Evolutionary conservation across 2,888 invertebrate genomes (phyloP).

Genomic region (Euzophera pinguis): DNA sequence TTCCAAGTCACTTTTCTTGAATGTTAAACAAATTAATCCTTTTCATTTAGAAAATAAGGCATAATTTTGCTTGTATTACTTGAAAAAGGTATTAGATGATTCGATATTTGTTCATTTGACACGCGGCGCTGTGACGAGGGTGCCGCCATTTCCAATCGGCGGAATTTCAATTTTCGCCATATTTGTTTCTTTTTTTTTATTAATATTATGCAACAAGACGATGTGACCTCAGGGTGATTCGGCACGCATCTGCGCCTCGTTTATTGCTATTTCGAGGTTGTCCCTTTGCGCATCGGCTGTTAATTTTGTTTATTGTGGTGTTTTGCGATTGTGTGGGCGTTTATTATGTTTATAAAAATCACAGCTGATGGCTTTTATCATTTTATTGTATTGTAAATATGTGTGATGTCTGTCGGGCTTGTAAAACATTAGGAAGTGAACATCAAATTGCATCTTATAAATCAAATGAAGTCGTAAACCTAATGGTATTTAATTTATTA

Average conservation of each 20-base stretch:
- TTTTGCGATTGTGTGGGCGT: slow-evolving; percentile 13
- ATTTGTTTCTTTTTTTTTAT: slow-evolving; percentile 52
- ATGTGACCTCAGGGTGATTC: slow-evolving; percentile 47
- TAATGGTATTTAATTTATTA: not conserved
- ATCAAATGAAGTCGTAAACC: not conserved
- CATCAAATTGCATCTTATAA: not conserved
- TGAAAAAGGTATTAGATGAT: slow-evolving; percentile 22
- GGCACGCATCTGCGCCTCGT: slow-evolving; percentile 56
- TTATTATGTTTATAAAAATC: slow-evolving; percentile 13
- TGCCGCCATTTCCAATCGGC: slow-evolving; percentile 47
- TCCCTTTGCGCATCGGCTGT: slow-evolving; percentile 25
- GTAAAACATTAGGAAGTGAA: slow-evolving; percentile 3
- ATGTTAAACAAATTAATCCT: not conserved
- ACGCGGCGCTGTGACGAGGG: slow-evolving; percentile 48
- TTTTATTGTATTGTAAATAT: slow-evolving; percentile 7
- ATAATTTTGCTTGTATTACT: not conserved
- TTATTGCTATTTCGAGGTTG: slow-evolving; percentile 41
- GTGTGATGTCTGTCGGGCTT: not conserved
- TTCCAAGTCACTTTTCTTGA: slow-evolving; percentile 12
- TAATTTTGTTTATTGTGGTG: slow-evolving; percentile 24
- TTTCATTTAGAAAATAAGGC: not conserved
- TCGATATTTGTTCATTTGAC: slow-evolving; percentile 48
- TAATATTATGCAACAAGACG: slow-evolving; percentile 49
- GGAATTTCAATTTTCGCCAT: slow-evolving; percentile 54
- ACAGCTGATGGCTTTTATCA: slow-evolving; percentile 8